These are phyloP conservation scores for Euspilapteryx auroguttella DNA, from an alignment of 2,888 invertebrate species.

Conservation along the genomic window DNA sequence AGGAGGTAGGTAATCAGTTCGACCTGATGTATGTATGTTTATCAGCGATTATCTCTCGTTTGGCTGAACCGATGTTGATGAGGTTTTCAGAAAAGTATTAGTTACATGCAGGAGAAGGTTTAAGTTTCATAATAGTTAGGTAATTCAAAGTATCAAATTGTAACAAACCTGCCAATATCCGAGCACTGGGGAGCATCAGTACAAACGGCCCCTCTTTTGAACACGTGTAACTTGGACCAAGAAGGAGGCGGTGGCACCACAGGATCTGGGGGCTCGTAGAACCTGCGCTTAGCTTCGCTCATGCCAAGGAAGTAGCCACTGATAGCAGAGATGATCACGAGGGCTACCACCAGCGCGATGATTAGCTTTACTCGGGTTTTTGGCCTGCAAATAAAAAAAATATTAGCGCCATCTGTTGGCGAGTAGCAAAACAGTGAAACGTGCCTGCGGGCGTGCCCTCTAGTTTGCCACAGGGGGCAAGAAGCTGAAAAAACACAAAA, in stretches of 20 bases:
- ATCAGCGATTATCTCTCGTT: too few species aligned
- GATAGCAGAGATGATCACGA: conserved; percentile 31
- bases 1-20: too few species aligned
- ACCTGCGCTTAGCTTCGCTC: conserved; percentile 18
- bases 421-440: conserved; percentile 10
- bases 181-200: conserved; percentile 79
- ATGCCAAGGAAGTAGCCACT: conserved; percentile 29
- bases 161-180: conserved; percentile 77
- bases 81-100: too few species aligned
- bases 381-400: conserved; percentile 25
- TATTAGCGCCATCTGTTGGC: conserved; percentile 15
- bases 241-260: conserved; percentile 65
- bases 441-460: too few species aligned
- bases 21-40: too few species aligned
- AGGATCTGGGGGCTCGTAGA: conserved; percentile 66
- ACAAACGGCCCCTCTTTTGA: conserved; percentile 73
- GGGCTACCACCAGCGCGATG: conserved; percentile 18
- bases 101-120: too few species aligned
- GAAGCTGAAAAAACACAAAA: too few species aligned
- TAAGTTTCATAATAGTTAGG: too few species aligned
- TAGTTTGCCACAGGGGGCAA: too few species aligned
- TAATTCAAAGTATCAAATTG: too few species aligned
- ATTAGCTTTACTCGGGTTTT: conserved; percentile 29
- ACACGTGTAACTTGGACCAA: conserved; percentile 65
- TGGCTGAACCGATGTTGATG: too few species aligned